Percentiles rank a stretch among this genome's conserved stretches.
phyloP scores from a whole-genome alignment of 2,113 vertebrate genomes.

The Nothobranchius furzeri region DNA sequence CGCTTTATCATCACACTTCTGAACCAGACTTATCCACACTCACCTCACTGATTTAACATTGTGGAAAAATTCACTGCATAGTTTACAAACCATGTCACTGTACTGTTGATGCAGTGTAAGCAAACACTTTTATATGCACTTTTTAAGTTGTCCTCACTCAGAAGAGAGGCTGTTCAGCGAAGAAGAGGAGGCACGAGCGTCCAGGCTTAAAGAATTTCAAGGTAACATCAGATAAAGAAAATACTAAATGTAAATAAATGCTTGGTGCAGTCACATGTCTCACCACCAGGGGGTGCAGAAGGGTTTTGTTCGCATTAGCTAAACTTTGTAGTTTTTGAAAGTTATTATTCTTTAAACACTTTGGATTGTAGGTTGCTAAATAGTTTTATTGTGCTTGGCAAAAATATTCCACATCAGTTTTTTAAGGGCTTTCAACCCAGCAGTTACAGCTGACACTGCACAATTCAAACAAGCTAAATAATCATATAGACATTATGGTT shows the following conservation, averaged over 20 bases:
- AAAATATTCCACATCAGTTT: too few species aligned
- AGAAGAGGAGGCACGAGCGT: constrained; percentile 81
- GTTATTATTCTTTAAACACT: not conserved
- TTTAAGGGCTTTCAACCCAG: too few species aligned
- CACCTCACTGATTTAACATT: not conserved
- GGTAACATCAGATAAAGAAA: constrained; percentile 73
- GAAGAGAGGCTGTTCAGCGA: constrained; percentile 84
- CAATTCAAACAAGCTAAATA: too few species aligned
- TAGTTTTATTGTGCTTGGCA: too few species aligned
- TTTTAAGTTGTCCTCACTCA: constrained; percentile 86
- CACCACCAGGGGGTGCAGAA: constrained; percentile 53
- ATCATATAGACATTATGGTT: too few species aligned
- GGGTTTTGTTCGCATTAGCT: too few species aligned
- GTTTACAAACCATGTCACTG: not conserved
- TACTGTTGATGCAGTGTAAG: not conserved
- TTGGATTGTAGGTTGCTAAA: not conserved
- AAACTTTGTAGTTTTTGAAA: too few species aligned
- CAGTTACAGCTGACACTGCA: too few species aligned
- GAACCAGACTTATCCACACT: not conserved
- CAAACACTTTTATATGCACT: not conserved
- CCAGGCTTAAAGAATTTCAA: constrained; percentile 87
- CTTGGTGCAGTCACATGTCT: not conserved
- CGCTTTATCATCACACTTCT: not conserved
- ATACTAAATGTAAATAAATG: not conserved
- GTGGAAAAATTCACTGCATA: not conserved